A percentile compares a stretch with the other conserved stretches of the same genome.
Conservation (phyloP, 2,797 vertebrate genomes). For the Molothrus aeneus region DNA sequence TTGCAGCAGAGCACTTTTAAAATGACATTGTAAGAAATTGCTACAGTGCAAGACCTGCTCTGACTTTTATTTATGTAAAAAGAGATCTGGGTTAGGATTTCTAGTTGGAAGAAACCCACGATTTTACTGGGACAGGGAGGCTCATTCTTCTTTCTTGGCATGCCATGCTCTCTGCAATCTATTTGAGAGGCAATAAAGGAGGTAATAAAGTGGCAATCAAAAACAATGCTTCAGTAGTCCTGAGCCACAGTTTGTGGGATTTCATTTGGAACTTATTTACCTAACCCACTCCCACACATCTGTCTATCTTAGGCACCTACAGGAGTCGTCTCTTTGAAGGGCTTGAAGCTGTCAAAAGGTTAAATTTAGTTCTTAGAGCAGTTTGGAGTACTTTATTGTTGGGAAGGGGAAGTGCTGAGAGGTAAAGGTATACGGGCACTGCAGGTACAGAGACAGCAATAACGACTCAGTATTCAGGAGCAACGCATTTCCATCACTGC, state of each 20-base stretch:
- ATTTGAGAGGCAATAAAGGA: conserved; percentile 62
- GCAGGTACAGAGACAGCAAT: not conserved
- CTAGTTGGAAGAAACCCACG: conserved; percentile 60
- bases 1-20: conserved; percentile 60
- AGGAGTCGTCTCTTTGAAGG: not conserved
- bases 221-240: conserved; percentile 60
- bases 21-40: conserved; percentile 67
- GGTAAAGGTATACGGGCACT: not conserved
- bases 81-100: conserved; percentile 67
- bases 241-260: conserved; percentile 21
- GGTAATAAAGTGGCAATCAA: conserved; percentile 65
- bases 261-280: conserved; percentile 66
- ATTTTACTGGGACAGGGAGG: conserved; percentile 56
- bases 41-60: conserved; percentile 56
- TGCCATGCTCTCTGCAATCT: conserved; percentile 54
- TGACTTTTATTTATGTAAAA: conserved; percentile 69
- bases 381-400: not conserved
- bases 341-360: not conserved
- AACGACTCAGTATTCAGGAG: not conserved
- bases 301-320: conserved; percentile 38
- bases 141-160: conserved; percentile 62
- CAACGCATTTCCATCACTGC: not conserved
- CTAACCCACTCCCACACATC: conserved; percentile 25
- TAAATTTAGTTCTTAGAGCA: not conserved
- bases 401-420: not conserved